These are phyloP conservation scores for Microctonus brassicae DNA, from an alignment of 2,888 invertebrate genomes.

Conservation along the genomic window DNA sequence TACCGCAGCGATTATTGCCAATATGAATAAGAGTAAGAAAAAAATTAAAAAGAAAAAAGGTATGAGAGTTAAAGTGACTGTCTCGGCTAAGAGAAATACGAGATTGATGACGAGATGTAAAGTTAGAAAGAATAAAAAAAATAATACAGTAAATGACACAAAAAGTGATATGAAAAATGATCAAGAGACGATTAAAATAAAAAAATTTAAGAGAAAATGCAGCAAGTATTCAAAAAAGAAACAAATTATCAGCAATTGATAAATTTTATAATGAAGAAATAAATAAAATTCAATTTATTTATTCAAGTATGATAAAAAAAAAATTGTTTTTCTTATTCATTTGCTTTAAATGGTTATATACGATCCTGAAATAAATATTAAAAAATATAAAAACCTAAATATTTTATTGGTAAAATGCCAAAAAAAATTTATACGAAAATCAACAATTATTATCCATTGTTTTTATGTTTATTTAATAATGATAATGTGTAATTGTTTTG, in stretches of 20 bases:
- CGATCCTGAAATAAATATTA: too few species aligned
- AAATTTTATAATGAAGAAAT: slow-evolving; percentile 40
- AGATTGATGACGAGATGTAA: slow-evolving; percentile 57
- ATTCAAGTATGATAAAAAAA: not conserved
- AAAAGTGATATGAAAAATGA: slow-evolving; percentile 70
- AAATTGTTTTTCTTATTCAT: not conserved
- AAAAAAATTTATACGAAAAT: too few species aligned
- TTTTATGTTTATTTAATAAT: too few species aligned
- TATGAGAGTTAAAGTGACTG: slow-evolving; percentile 60
- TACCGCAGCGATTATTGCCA: slow-evolving; percentile 67
- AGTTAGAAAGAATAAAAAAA: slow-evolving; percentile 55
- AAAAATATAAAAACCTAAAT: too few species aligned
- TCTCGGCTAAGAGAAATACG: slow-evolving; percentile 68
- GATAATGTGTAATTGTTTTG: not conserved
- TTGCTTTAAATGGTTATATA: too few species aligned
- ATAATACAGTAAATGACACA: slow-evolving; percentile 68
- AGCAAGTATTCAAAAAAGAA: slow-evolving; percentile 56
- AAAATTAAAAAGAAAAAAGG: slow-evolving; percentile 53
- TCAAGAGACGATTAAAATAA: slow-evolving; percentile 55
- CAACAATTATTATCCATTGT: too few species aligned
- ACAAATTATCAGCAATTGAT: slow-evolving; percentile 35
- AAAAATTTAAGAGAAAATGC: slow-evolving; percentile 67
- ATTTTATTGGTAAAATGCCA: too few species aligned
- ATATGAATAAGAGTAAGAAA: slow-evolving; percentile 57
- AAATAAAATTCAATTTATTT: not conserved